Conservation (phyloP, 2,888 invertebrate genomes). For the Podotricha telesiphe region DNA sequence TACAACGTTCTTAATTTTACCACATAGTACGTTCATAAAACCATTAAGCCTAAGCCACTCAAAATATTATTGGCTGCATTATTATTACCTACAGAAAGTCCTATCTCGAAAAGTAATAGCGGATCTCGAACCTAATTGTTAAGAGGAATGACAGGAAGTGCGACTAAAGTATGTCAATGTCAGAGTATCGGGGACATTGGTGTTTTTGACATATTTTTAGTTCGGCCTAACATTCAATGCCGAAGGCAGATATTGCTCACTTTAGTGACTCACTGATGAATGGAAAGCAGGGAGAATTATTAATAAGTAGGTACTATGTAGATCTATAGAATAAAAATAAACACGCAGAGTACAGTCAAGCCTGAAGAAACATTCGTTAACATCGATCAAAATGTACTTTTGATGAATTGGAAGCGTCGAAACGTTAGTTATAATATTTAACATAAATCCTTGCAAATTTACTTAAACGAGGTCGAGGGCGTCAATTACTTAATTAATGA, state of each 20-base stretch:
- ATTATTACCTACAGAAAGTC: not conserved
- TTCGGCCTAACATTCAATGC: conserved; percentile 46
- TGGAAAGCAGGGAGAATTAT: conserved; percentile 7
- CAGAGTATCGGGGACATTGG: conserved; percentile 59
- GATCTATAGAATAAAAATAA: not conserved
- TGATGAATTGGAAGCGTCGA: not conserved
- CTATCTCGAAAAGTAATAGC: not conserved
- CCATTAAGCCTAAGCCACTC: too few relatives aligned
- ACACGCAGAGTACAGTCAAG: not conserved
- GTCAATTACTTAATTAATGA: conserved; percentile 1
- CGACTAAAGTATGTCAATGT: conserved; percentile 77
- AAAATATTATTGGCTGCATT: not conserved
- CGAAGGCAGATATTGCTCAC: conserved; percentile 40
- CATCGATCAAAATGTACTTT: too few relatives aligned
- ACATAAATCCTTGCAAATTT: conserved; percentile 17
- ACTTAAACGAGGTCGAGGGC: conserved; percentile 18
- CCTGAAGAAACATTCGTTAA: not conserved
- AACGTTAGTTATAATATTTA: not conserved
- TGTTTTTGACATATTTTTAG: conserved; percentile 49
- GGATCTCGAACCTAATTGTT: conserved; percentile 24
- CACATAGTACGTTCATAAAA: too few relatives aligned
- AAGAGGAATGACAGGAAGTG: conserved; percentile 57
- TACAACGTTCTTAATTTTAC: too few relatives aligned
- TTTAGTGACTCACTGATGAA: conserved; percentile 35
- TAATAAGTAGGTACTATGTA: not conserved